Evolutionary conservation across 2,888 invertebrate species (phyloP).

Genomic region (Trissoscelio sp.): DNA sequence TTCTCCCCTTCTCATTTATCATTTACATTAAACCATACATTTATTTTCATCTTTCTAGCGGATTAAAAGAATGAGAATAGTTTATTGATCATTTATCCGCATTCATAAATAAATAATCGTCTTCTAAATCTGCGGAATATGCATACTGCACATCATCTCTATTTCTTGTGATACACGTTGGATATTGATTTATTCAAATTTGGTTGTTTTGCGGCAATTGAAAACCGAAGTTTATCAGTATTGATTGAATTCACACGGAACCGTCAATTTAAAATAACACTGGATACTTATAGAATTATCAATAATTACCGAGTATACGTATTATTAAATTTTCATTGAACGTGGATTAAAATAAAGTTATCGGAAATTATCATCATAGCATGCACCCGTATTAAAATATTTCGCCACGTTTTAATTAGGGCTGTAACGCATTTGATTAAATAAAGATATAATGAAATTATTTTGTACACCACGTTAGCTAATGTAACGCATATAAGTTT

Average conservation of each 20-base stretch:
- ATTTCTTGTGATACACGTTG: neutral
- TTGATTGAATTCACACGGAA: constrained; percentile 15
- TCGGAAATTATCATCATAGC: constrained; percentile 3
- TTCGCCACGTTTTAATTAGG: neutral
- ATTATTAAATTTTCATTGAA: constrained; percentile 24
- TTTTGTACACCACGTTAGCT: too few species aligned
- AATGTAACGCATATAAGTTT: too few species aligned
- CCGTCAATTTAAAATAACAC: neutral
- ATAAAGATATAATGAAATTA: too few species aligned
- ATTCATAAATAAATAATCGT: constrained; percentile 1
- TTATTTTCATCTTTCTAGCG: neutral
- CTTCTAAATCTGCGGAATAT: constrained; percentile 10
- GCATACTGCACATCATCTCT: constrained; percentile 5
- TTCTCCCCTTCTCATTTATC: too few species aligned
- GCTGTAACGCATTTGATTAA: too few species aligned
- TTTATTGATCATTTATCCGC: neutral
- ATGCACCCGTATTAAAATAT: neutral
- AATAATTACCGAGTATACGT: neutral
- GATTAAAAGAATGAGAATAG: neutral
- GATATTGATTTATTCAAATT: constrained; percentile 37
- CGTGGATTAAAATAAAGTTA: neutral
- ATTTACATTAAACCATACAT: too few species aligned
- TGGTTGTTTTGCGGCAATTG: constrained; percentile 5
- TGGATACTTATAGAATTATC: constrained; percentile 17
- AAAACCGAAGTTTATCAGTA: constrained; percentile 33